Conservation (phyloP, 2,888 invertebrate species). For the Eupithecia subumbrata region DNA sequence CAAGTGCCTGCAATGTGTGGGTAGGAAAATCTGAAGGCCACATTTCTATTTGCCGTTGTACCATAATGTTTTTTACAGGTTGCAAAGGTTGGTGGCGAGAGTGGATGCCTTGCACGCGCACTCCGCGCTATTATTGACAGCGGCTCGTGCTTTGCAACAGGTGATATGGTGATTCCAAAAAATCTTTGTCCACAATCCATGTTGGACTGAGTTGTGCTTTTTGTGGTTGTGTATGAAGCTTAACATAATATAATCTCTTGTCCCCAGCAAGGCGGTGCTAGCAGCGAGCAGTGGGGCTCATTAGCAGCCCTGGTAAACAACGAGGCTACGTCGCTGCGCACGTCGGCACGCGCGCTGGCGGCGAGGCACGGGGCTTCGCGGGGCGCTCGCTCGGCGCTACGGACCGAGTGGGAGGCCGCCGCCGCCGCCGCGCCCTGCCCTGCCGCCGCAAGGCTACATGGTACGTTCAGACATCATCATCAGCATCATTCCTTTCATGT, state of each 20-base stretch:
- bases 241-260: neutral
- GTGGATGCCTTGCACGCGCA: constrained; percentile 63
- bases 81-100: constrained; percentile 79
- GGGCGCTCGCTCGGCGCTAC: constrained; percentile 63
- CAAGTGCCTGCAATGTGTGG: too few relatives aligned
- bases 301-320: constrained; percentile 50
- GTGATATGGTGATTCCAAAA: neutral
- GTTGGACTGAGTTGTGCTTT: neutral
- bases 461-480: neutral
- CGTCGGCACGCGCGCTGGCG: constrained; percentile 67
- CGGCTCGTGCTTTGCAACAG: constrained; percentile 67
- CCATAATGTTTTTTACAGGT: constrained; percentile 55
- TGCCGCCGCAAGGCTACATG: constrained; percentile 77
- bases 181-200: neutral
- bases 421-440: constrained; percentile 83
- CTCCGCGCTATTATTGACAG: constrained; percentile 65
- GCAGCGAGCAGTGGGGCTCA: constrained; percentile 46
- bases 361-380: constrained; percentile 69
- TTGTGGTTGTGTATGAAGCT: neutral
- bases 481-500: neutral
- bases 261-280: constrained; percentile 13
- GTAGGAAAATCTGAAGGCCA: neutral
- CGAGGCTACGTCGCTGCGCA: constrained; percentile 52
- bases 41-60: neutral
- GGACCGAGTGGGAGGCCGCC: constrained; percentile 56